Base-by-base conservation (phyloP, 2,797 vertebrate genomes). In the Trachops cirrhosus region DNA sequence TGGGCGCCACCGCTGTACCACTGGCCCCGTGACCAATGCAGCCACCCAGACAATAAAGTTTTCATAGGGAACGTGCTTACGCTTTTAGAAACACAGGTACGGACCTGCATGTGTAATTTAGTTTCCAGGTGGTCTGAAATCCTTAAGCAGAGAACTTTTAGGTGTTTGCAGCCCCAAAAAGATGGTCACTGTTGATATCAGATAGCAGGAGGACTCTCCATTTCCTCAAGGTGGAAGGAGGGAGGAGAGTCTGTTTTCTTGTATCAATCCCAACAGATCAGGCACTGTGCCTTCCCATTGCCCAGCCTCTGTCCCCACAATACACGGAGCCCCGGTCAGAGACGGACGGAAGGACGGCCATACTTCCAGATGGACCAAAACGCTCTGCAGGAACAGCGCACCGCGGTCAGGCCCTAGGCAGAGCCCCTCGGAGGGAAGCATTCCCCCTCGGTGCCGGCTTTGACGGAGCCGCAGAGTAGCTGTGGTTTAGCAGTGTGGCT, bases 221-320 rank as follows among this genome's bases (percentile, higher is more conserved):
- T 74, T 78, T 86, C 54, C 14, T 32, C 21, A 73, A 77, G 21
- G 44, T 57, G 37, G 29, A 68, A 83, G 24, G 29, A 77, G 8
- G 4, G n/a, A 79, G 10, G 16, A 62, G 11, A 52, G 3, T 16
- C 18, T 2, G 29, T 29, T 37, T 32, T 32, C 73, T 32, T 71
- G 44, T 73, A n/a, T 83, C 8, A 7, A n/a, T 57, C 19, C n/a
- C 57, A 50, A 86, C n/a, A 71, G 68, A 77, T 89, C 86, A 48
- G 85, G 80, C 85, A 41, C 19, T 18, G 19, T 70, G 34, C n/a
- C 41, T 77, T 84, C 14, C 15, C 46, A 68, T 5, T 46, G 14
- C 18, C n/a, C 59, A n/a, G 12, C 4, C 52, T 82, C 46, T 64
- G 21, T 0, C 9, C 46, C 39, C 9, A 57, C 9, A n/a, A 77